Evolutionary conservation across 2,888 invertebrate species (phyloP).

Genomic region (Volucella inflata): DNA sequence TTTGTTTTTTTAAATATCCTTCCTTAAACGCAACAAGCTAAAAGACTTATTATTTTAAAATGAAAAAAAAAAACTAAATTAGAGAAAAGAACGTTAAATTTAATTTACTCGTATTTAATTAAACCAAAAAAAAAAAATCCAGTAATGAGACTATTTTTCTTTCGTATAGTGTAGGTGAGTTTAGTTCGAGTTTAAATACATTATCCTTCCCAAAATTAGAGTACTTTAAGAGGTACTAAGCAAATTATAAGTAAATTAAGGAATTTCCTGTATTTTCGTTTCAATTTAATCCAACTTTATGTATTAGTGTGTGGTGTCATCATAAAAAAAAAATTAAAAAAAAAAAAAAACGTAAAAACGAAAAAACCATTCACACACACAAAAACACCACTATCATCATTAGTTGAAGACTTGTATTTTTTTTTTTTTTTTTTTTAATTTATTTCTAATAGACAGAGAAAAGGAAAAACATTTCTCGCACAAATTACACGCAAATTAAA

Average conservation of each 20-base stretch:
- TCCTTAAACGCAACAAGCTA: conserved; percentile 38
- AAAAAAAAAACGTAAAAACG: no score
- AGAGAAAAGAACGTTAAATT: no score
- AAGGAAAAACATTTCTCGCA: conserved; percentile 58
- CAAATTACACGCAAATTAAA: conserved; percentile 46
- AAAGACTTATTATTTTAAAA: background rate
- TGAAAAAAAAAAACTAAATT: background rate
- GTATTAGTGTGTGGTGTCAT: conserved; percentile 31
- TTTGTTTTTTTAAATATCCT: conserved; percentile 34
- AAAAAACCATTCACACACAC: conserved; percentile 30
- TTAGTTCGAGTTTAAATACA: no score
- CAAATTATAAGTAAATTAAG: conserved; percentile 3
- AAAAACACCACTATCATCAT: conserved; percentile 35
- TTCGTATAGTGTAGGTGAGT: no score
- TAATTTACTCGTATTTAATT: background rate
- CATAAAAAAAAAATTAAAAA: conserved; percentile 2
- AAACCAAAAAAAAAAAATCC: no score
- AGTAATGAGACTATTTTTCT: no score
- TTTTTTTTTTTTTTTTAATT: conserved; percentile 9
- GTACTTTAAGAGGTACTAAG: background rate
- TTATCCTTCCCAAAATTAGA: no score
- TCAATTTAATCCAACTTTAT: background rate
- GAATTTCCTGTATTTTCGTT: conserved; percentile 39
- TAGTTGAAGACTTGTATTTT: conserved; percentile 40
- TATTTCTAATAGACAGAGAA: conserved; percentile 26